Evolutionary conservation across 1,140 invertebrate species (phyloP).

Genomic region (Linepithema humile): DNA sequence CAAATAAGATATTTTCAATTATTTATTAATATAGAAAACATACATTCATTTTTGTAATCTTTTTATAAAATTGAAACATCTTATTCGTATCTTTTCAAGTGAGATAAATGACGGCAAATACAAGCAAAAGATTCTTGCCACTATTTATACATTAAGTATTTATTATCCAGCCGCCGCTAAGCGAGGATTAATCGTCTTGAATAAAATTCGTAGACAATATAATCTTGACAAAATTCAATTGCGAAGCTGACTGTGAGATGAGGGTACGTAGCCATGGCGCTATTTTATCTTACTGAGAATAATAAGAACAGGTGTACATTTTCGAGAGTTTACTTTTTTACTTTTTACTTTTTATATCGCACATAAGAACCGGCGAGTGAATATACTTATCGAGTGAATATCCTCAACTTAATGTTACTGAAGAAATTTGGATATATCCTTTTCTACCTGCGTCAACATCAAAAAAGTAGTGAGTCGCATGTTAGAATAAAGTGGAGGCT

Average conservation of each 20-base stretch:
- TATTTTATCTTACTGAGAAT: background rate
- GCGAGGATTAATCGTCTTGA: slow-evolving; percentile 20
- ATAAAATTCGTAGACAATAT: slow-evolving; percentile 1
- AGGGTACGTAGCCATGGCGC: background rate
- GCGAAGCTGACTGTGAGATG: slow-evolving; percentile 37
- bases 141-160: background rate
- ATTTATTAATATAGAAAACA: too few relatives aligned
- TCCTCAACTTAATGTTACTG: background rate
- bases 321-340: background rate
- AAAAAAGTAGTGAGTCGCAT: background rate
- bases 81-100: background rate
- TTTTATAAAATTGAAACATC: background rate
- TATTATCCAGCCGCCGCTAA: background rate
- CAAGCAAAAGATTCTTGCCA: background rate
- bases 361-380: background rate
- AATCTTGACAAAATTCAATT: slow-evolving; percentile 6
- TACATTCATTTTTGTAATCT: background rate
- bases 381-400: background rate
- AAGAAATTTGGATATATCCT: slow-evolving; percentile 1
- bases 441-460: background rate
- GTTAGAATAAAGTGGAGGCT: background rate
- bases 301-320: background rate
- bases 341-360: background rate
- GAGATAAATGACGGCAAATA: background rate
- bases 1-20: too few relatives aligned